These are phyloP conservation scores for Mormyrus hasselquistii DNA, from an alignment of 2,797 vertebrate species.

Conservation along the genomic window DNA sequence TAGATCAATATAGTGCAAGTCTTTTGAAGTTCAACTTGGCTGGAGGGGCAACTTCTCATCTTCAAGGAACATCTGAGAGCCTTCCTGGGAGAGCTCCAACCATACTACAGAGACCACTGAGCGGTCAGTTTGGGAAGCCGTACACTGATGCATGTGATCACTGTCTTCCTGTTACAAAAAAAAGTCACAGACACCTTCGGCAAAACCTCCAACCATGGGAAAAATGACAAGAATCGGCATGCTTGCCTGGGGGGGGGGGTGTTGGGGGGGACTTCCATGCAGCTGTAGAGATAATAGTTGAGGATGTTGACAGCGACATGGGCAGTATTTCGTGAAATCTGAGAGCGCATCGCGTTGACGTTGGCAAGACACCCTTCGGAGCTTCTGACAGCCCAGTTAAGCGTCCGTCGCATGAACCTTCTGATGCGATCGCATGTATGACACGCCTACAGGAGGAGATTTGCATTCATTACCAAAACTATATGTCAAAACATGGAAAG, in stretches of 20 bases:
- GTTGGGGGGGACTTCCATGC: not conserved
- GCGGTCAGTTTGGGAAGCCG: not conserved
- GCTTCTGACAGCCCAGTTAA: slow-evolving; percentile 20
- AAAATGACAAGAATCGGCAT: slow-evolving; percentile 19
- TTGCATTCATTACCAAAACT: not conserved
- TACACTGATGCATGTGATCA: not conserved
- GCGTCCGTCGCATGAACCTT: not conserved
- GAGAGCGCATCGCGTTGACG: slow-evolving; percentile 23
- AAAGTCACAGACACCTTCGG: not conserved
- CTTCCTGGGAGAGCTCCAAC: not conserved
- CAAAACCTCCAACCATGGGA: slow-evolving; percentile 28
- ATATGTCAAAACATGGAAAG: not conserved
- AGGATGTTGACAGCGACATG: slow-evolving; percentile 35
- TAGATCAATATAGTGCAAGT: not conserved
- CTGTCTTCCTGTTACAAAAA: not conserved
- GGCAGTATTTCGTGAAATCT: slow-evolving; percentile 21
- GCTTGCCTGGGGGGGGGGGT: not conserved
- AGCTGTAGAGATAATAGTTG: slow-evolving; percentile 19
- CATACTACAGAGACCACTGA: not conserved
- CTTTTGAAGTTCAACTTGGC: not conserved
- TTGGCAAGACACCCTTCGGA: slow-evolving; percentile 1
- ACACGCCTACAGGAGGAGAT: not conserved
- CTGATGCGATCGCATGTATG: not conserved
- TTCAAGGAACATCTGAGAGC: not conserved
- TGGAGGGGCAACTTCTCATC: not conserved